Evolutionary conservation across 2,797 vertebrate species (phyloP).

Genomic region (Lepilemur ruficaudatus): DNA sequence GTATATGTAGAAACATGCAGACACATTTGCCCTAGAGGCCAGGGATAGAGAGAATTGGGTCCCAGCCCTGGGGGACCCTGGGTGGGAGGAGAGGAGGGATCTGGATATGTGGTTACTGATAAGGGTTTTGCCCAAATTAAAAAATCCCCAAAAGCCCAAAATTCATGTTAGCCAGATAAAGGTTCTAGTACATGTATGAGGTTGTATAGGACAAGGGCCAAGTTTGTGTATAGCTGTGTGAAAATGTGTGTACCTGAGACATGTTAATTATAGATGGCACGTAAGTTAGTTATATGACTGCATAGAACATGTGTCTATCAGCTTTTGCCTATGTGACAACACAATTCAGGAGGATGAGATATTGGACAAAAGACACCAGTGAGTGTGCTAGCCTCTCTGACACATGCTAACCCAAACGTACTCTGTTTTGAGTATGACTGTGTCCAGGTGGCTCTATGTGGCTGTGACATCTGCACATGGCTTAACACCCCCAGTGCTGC

Average conservation of each 20-base stretch:
- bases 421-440: neutral
- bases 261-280: neutral
- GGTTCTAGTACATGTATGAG: neutral
- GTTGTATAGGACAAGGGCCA: neutral
- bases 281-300: neutral
- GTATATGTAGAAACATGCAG: neutral
- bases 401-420: neutral
- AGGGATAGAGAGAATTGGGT: neutral
- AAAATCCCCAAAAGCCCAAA: constrained; percentile 26
- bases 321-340: neutral
- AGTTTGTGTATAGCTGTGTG: neutral
- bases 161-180: neutral
- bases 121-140: constrained; percentile 14
- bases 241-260: neutral
- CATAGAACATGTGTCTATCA: neutral
- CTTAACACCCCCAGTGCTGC: neutral
- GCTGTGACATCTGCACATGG: neutral
- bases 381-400: neutral
- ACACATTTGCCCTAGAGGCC: neutral
- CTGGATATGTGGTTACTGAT: neutral
- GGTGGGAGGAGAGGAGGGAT: neutral
- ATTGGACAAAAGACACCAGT: neutral
- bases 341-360: neutral
- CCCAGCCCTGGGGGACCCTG: neutral
- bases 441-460: neutral